Evolutionary conservation across 2,113 vertebrate genomes (phyloP).

Genomic region (Pseudorasbora parva): DNA sequence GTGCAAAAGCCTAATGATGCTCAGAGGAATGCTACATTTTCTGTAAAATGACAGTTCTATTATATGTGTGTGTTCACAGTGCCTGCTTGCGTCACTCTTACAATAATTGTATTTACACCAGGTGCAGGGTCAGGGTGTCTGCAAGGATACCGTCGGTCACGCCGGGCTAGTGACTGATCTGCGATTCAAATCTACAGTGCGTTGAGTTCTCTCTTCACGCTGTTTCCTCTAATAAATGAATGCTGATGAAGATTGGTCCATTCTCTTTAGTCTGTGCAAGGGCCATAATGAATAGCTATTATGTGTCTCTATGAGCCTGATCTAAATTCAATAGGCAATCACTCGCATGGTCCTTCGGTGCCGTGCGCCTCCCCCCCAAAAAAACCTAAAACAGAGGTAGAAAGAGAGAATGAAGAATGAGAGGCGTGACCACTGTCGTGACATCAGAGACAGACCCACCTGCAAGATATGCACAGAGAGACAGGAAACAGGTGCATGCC

Average conservation of each 20-base stretch:
- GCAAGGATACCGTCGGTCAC: slow-evolving; percentile 4
- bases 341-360: slow-evolving; percentile 12
- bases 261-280: slow-evolving; percentile 31
- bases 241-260: slow-evolving; percentile 47
- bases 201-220: slow-evolving; percentile 30
- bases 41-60: not conserved
- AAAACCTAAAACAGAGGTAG: not conserved
- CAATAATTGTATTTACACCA: not conserved
- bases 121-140: slow-evolving; percentile 23
- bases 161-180: slow-evolving; percentile 41
- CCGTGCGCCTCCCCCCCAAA: not conserved
- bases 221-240: slow-evolving; percentile 47
- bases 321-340: slow-evolving; percentile 50
- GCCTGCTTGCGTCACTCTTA: slow-evolving; percentile 26
- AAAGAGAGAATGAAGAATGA: slow-evolving; percentile 32
- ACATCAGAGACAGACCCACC: not conserved
- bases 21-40: not conserved
- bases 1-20: not conserved
- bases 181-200: slow-evolving; percentile 36
- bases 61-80: slow-evolving; percentile 1
- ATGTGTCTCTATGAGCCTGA: slow-evolving; percentile 34
- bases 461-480: not conserved
- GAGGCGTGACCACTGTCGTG: slow-evolving; percentile 12
- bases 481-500: slow-evolving; percentile 32
- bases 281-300: slow-evolving; percentile 45